Evolutionary conservation across 2,888 invertebrate species (phyloP), one percentile per base, ranked within the genome.

Genomic region (Asteroscopus sphinx): DNA sequence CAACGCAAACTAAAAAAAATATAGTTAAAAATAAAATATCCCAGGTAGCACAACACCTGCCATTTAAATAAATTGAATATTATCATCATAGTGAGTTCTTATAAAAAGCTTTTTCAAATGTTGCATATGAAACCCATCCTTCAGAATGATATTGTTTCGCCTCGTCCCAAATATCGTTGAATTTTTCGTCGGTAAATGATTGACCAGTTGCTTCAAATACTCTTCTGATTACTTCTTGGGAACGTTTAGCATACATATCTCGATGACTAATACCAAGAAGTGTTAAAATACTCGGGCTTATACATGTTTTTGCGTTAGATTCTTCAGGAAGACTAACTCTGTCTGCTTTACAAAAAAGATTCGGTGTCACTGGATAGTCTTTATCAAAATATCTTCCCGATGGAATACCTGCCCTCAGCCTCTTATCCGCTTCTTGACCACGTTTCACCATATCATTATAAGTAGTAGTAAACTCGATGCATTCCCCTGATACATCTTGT

Each of bases 61-160:
- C 12, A 9, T 35, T 17, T 21, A 15, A n/a, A n/a, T n/a, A n/a
- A n/a, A 28, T 40, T 9, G 13, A n/a, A 5, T 13, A 35, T 7
- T 21, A 28, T 25, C 11, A 3, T 46, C 12, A 8, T 16, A 21
- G 4, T 35, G n/a, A 8, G 12, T 17, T 9, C 21, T 46, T 32
- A 32, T 37, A 12, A 15, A 47, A 37, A 26, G 32, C 42, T 36
- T 17, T 47, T 44, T 11, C 48, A 33, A 95, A 95, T 1, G 95
- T 95, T 75, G 94, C 94, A 35, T 88, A 90, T 61, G 89, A 92
- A 7, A 95, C 94, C 57, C 72, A 73, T 4, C 89, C 93, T 36
- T 89, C 83, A 39, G 88, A 80, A 69, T 94, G 93, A 51, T 73
- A 70, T 64, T 89, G 82, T 30, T 86, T 70, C 0, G 93, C 94